Evolutionary conservation across 2,888 invertebrate species (phyloP).

Genomic region (Mayetiola destructor): DNA sequence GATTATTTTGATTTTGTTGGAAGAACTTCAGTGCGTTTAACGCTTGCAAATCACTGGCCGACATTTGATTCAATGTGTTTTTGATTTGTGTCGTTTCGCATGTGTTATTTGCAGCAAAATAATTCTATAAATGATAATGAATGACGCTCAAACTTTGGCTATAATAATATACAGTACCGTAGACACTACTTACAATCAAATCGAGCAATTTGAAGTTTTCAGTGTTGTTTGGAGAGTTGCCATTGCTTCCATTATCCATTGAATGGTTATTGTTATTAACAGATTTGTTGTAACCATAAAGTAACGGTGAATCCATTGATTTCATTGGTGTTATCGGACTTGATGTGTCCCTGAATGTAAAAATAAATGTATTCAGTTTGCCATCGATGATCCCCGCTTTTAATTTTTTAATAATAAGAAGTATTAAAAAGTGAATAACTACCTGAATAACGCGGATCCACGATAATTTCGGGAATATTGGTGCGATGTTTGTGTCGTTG

Average conservation of each 20-base stretch:
- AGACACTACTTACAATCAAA: slow-evolving; percentile 27
- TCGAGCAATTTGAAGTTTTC: slow-evolving; percentile 27
- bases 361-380: too few relatives aligned
- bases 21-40: slow-evolving; percentile 30
- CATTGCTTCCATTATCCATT: slow-evolving; percentile 25
- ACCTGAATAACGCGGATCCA: slow-evolving; percentile 34
- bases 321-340: slow-evolving; percentile 11
- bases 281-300: neutral
- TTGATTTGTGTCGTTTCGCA: slow-evolving; percentile 22
- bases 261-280: neutral
- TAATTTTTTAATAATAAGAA: slow-evolving; percentile 16
- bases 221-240: slow-evolving; percentile 19
- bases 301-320: neutral
- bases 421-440: too few relatives aligned
- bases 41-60: slow-evolving; percentile 23
- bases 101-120: slow-evolving; percentile 21
- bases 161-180: too few relatives aligned
- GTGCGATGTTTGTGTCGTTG: slow-evolving; percentile 32
- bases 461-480: slow-evolving; percentile 33
- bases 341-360: slow-evolving; percentile 1
- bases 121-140: neutral
- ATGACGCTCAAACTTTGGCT: too few relatives aligned
- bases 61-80: slow-evolving; percentile 2
- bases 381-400: neutral
- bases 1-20: slow-evolving; percentile 25